Percentiles rank a stretch among this genome's conserved stretches.
These are phyloP conservation scores for Scalopus aquaticus DNA, from an alignment of 2,113 vertebrate species.

Conservation along the genomic window DNA sequence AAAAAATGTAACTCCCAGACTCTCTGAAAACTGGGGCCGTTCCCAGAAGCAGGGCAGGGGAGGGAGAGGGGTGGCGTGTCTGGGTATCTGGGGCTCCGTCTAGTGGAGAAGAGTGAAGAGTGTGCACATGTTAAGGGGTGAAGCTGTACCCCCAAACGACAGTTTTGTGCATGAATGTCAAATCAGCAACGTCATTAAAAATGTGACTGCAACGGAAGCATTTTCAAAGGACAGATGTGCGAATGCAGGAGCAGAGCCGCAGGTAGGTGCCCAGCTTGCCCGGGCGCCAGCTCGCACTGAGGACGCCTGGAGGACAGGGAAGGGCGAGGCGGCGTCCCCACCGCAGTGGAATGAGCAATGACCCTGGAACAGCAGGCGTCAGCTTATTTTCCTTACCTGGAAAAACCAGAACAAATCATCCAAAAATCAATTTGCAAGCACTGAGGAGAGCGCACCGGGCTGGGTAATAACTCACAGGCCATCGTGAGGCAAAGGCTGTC, in stretches of 20 bases:
- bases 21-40: too few relatives aligned
- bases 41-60: too few relatives aligned
- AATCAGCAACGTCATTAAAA: too few relatives aligned
- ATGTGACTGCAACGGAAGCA: background rate
- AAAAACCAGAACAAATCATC: slow-evolving; percentile 77
- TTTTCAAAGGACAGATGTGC: background rate
- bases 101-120: too few relatives aligned
- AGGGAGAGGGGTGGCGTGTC: too few relatives aligned
- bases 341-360: background rate
- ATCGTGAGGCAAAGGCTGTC: slow-evolving; percentile 42
- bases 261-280: too few relatives aligned
- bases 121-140: too few relatives aligned
- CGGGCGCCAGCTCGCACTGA: background rate
- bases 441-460: background rate
- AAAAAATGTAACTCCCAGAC: too few relatives aligned
- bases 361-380: slow-evolving; percentile 31
- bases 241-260: background rate
- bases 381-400: slow-evolving; percentile 77
- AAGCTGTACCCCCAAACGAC: too few relatives aligned
- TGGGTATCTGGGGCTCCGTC: too few relatives aligned
- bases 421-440: slow-evolving; percentile 76
- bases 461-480: slow-evolving; percentile 60
- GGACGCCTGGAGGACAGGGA: background rate
- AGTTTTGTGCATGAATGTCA: too few relatives aligned
- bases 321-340: slow-evolving; percentile 28